Base-by-base conservation (phyloP, 2,888 invertebrate genomes). In the Aleiodes testaceus region DNA sequence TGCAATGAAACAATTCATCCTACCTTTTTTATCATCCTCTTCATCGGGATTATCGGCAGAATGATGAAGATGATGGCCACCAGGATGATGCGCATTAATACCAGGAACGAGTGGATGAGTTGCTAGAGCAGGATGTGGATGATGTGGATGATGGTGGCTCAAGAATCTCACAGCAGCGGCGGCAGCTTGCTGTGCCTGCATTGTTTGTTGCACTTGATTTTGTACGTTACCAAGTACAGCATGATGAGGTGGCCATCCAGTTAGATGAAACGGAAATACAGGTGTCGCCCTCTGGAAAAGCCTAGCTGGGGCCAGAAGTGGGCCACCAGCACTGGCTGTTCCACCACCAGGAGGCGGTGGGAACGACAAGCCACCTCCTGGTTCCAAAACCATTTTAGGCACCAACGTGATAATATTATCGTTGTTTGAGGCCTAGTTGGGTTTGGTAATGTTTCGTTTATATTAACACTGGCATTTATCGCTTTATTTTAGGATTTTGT, bases 331-430 rank as follows among this genome's bases (percentile, higher is more conserved):
- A 72, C 82, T 79, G 30, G 83, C 83, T 68, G 80, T 78, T 69
- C 84, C 81, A 47, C 82, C 84, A 81, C 84, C 85, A 82, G 87
- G 87, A 81, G 87, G 85, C 80, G 86, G 83, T 80, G 87, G 87
- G 76, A 87, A 87, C 75, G 87, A 87, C 80, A 87, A 77, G 79
- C 87, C 87, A 81, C 87, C 87, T 80, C 87, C 87, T 81, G 87
- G 87, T 79, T 87, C 87, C 74, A 87, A 79, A 73, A 87, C 87
- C 87, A 87, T 87, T 78, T 87, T 87, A 66, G 87, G 87, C 81
- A 87, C 85, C 87, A 87, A 84, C 82, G 84, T 81, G 82, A 81
- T 77, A 70, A 74, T 55, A 53, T 61, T 59, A 36, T 66, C 14
- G 36, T 18, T 63, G 26, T 59, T 55, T n/a, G 22, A 18, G 52